Conservation (phyloP, 2,888 invertebrate genomes). For the Rhorus exstirpatorius region DNA sequence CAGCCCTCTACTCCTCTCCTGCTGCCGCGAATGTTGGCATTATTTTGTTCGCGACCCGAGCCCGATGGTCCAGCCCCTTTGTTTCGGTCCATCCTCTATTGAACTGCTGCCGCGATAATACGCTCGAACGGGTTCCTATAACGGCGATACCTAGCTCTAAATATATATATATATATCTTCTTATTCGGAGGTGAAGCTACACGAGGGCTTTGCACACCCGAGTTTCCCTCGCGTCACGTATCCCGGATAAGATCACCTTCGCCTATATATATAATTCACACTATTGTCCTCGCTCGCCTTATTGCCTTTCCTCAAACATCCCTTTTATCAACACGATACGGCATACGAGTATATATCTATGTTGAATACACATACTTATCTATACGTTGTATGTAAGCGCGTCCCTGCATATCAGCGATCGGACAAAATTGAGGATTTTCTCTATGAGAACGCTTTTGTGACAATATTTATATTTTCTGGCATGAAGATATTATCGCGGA, state of each 20-base stretch:
- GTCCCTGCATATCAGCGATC: too few species aligned
- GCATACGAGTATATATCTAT: neutral
- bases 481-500: too few species aligned
- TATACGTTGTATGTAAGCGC: too few species aligned
- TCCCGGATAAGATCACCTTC: conserved; percentile 70
- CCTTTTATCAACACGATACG: conserved; percentile 30
- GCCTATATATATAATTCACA: conserved; percentile 68
- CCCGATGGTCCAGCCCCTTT: conserved; percentile 76
- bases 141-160: conserved; percentile 25
- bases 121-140: conserved; percentile 73
- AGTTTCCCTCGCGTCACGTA: conserved; percentile 59
- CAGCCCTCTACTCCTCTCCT: conserved; percentile 56
- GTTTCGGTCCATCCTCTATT: conserved; percentile 84
- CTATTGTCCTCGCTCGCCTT: conserved; percentile 69
- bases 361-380: too few species aligned
- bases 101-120: conserved; percentile 83
- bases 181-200: conserved; percentile 39
- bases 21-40: conserved; percentile 79
- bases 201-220: conserved; percentile 20
- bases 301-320: conserved; percentile 63
- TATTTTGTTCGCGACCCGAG: conserved; percentile 79
- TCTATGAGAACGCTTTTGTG: too few species aligned
- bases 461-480: too few species aligned
- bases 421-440: too few species aligned
- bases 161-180: conserved; percentile 11